Evolutionary conservation across 2,113 vertebrate species (phyloP).

Genomic region (Chloroceryle aenea): DNA sequence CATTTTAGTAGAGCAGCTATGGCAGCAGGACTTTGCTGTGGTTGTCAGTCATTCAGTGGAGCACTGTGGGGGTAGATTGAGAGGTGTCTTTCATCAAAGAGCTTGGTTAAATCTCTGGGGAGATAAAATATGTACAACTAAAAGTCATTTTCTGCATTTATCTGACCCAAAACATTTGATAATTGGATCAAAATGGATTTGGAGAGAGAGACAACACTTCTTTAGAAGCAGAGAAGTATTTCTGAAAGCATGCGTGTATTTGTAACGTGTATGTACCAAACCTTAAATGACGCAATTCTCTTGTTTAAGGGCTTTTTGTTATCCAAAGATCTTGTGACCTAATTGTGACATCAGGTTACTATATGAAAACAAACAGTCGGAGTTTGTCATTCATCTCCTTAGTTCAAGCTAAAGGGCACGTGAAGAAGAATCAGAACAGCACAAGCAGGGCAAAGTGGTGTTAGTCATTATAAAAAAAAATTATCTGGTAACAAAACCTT

Average conservation of each 20-base stretch:
- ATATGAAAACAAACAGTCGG: neutral
- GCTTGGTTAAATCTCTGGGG: neutral
- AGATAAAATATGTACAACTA: neutral
- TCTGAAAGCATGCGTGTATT: neutral
- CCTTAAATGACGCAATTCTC: neutral
- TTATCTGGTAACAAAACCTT: neutral
- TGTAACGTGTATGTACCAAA: neutral
- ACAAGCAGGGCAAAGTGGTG: neutral
- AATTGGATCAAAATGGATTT: neutral
- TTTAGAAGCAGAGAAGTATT: neutral
- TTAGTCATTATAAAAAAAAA: conserved; percentile 27
- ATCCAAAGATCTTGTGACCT: neutral
- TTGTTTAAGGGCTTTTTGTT: conserved; percentile 10
- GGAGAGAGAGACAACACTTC: neutral
- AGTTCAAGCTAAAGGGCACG: neutral
- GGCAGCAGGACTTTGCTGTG: neutral
- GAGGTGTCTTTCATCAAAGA: neutral
- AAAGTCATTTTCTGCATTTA: neutral
- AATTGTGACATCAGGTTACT: neutral
- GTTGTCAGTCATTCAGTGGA: neutral
- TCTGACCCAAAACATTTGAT: neutral
- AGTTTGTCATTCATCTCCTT: neutral
- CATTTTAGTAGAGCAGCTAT: neutral
- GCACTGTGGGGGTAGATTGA: neutral
- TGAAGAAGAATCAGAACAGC: neutral